Evolutionary conservation across 2,797 vertebrate genomes (phyloP), one percentile per base, ranked within the genome.

Genomic region (Hippocampus kuda): DNA sequence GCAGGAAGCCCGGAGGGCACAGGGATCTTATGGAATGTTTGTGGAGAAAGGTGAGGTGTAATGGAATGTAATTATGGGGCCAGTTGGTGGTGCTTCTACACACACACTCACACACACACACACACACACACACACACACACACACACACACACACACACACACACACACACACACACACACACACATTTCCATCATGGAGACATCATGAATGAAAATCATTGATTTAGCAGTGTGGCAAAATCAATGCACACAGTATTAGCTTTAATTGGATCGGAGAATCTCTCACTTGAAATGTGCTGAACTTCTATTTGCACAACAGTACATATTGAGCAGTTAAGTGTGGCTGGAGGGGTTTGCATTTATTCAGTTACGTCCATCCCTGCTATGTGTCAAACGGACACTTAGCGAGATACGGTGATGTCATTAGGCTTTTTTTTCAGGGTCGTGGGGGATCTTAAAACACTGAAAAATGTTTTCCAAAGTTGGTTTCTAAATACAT

Each of bases 51-150:
- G 83, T 85, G 79, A 86, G 80, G 76, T 83, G 81, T 85, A 84
- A 84, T 83, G 84, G 85, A 86, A 86, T 86, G 84, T 85, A 88
- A 89, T 90, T 90, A 90, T 72, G 77, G 81, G 71, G 68, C 83
- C 74, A 62, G 75, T 74, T 73, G 77, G 81, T 77, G 69, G 66
- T 70, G 4, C 44, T 16, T 70, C 76, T 76, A 80, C 79, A 69
- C 76, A 75, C 73, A 70, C 65, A 64, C 77, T 74, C 54, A 70
- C 68, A 64, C 62, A 65, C 63, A 27, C 65, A 34, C 64, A 48
- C 61, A 11, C 34, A 63, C 13, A 30, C 27, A 30, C 27, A 30
- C 27, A 80, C 79, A 69, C 76, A 75, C 73, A 70, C 65, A 64
- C 77, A 75, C 54, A 70, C 68, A 64, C 61, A 65, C 63, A 46